Evolutionary conservation across 1,140 invertebrate species (phyloP).

Genomic region (Anagrus nilaparvatae): DNA sequence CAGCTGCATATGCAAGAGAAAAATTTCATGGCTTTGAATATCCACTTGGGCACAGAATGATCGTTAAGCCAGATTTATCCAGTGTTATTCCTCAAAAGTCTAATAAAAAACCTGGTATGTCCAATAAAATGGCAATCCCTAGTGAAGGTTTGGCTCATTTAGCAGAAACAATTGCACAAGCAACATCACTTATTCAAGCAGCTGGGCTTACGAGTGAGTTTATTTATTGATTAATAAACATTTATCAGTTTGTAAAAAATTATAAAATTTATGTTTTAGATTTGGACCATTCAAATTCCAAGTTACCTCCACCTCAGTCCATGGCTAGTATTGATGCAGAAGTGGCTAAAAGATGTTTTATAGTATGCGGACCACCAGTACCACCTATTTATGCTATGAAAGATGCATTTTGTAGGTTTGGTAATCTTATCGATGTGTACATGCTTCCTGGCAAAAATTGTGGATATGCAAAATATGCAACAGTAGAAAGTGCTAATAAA

Average conservation of each 20-base stretch:
- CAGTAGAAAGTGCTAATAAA: slow-evolving; percentile 62
- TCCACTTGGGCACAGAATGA: slow-evolving; percentile 68
- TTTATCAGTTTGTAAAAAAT: too few species aligned
- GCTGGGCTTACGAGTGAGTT: slow-evolving; percentile 47
- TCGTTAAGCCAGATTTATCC: slow-evolving; percentile 58
- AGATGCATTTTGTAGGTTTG: slow-evolving; percentile 86
- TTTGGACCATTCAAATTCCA: slow-evolving; percentile 41
- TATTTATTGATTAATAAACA: slow-evolving; percentile 7
- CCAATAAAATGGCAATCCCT: slow-evolving; percentile 26
- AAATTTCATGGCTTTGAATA: slow-evolving; percentile 83
- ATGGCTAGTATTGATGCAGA: slow-evolving; percentile 61
- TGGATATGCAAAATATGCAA: slow-evolving; percentile 85
- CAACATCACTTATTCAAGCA: slow-evolving; percentile 57
- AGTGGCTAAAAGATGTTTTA: slow-evolving; percentile 58
- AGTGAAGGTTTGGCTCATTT: slow-evolving; percentile 45
- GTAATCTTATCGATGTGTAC: slow-evolving; percentile 86
- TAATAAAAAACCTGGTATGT: slow-evolving; percentile 10
- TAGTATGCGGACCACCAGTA: slow-evolving; percentile 72
- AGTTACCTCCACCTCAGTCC: slow-evolving; percentile 62
- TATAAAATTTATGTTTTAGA: slow-evolving; percentile 20
- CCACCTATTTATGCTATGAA: slow-evolving; percentile 70
- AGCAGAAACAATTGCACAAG: slow-evolving; percentile 60
- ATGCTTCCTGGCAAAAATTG: slow-evolving; percentile 81
- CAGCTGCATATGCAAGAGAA: slow-evolving; percentile 68
- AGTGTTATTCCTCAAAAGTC: slow-evolving; percentile 16